Evolutionary conservation across 92 coral and sea anemone genomes (phyloP).

Genomic region (Parazoanthus atlanticus): DNA sequence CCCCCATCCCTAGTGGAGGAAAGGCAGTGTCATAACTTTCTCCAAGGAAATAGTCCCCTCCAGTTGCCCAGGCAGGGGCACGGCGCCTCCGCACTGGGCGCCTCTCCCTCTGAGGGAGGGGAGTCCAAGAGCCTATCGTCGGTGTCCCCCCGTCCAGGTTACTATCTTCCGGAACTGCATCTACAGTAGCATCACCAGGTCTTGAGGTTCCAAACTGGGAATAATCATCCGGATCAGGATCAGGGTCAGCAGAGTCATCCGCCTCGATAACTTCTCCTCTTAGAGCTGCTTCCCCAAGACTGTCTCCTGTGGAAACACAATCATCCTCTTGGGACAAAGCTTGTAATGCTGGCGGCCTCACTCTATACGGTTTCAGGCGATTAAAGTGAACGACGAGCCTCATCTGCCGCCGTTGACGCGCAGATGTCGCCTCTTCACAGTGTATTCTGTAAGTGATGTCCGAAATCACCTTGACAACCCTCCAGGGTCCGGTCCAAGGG

Average conservation of each 20-base stretch:
- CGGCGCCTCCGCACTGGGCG: slow-evolving; percentile 23
- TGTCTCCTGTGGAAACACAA: neutral
- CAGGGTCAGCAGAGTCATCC: neutral
- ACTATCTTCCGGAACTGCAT: neutral
- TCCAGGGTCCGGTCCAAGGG: slow-evolving; percentile 59
- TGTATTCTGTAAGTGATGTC: slow-evolving; percentile 53
- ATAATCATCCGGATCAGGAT: neutral
- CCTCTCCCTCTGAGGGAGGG: neutral
- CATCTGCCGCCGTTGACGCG: slow-evolving; percentile 1
- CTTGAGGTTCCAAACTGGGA: neutral
- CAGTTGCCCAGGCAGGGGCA: slow-evolving; percentile 14
- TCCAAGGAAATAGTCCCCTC: slow-evolving; percentile 34
- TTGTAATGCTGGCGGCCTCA: neutral
- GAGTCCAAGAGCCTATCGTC: neutral
- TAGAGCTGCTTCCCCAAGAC: neutral
- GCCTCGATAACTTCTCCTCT: neutral
- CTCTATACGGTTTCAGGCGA: neutral
- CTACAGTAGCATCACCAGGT: neutral
- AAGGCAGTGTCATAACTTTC: slow-evolving; percentile 10
- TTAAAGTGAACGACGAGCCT: slow-evolving; percentile 30
- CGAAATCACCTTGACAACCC: slow-evolving; percentile 43
- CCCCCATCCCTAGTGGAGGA: slow-evolving; percentile 43
- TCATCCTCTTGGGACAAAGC: neutral
- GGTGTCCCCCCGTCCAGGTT: neutral
- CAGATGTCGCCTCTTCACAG: neutral